A percentile compares a stretch with the other conserved stretches of the same genome.
phyloP scores from a whole-genome alignment of 2,888 invertebrate species.

The Prosapia bicincta region DNA sequence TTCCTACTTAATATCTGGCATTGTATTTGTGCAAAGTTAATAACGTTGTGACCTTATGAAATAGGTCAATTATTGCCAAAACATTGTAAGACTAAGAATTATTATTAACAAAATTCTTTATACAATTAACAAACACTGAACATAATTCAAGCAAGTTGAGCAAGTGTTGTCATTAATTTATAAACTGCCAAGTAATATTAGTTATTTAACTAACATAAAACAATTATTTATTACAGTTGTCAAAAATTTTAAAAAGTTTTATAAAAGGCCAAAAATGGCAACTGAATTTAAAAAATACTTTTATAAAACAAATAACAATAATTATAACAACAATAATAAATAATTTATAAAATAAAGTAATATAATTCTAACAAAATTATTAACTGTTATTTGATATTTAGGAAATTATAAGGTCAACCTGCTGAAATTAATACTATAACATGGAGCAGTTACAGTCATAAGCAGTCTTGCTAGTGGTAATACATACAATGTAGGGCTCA shows the following conservation, averaged over 20 bases:
- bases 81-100: neutral
- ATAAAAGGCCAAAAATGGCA: too few relatives aligned
- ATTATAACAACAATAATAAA: too few relatives aligned
- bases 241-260: too few relatives aligned
- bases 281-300: too few relatives aligned
- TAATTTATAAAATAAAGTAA: too few relatives aligned
- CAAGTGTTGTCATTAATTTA: neutral
- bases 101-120: neutral
- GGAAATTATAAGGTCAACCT: neutral
- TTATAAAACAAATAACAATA: too few relatives aligned
- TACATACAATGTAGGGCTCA: conserved; percentile 18
- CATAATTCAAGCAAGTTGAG: neutral
- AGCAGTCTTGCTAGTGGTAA: conserved; percentile 30
- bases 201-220: conserved; percentile 2
- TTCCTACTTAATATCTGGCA: conserved; percentile 5
- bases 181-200: neutral
- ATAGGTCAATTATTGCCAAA: neutral
- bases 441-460: conserved; percentile 13
- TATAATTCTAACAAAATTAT: neutral
- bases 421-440: neutral
- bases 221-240: too few relatives aligned
- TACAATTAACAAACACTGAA: conserved; percentile 12
- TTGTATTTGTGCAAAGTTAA: conserved; percentile 27
- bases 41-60: neutral
- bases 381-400: neutral